A percentile compares a stretch with the other conserved stretches of the same genome.
These are phyloP conservation scores for Lophotriccus pileatus DNA, from an alignment of 2,797 vertebrate species.

Conservation along the genomic window DNA sequence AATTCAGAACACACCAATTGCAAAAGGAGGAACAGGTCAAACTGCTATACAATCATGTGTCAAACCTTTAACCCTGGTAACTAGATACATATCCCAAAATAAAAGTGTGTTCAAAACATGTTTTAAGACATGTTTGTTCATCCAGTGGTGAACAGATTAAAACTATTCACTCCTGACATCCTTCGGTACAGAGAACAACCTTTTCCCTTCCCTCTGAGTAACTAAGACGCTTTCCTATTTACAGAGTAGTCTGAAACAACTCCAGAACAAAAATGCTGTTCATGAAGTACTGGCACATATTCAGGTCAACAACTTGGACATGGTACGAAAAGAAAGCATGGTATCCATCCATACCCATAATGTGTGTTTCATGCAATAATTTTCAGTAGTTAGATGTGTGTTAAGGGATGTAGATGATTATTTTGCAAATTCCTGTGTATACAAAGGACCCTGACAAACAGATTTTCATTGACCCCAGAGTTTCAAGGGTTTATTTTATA, in stretches of 20 bases:
- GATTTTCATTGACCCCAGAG: background rate
- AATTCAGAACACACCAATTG: background rate
- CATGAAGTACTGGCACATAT: background rate
- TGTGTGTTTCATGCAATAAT: background rate
- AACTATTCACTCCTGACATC: background rate
- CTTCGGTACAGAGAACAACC: background rate
- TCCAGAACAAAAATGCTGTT: background rate
- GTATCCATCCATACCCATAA: background rate
- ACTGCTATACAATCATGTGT: background rate
- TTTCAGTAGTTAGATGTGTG: background rate
- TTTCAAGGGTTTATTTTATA: background rate
- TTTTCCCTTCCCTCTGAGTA: background rate
- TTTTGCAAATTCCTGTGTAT: background rate
- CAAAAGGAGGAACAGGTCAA: background rate
- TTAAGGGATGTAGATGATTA: background rate
- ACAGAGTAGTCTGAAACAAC: background rate
- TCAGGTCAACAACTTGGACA: background rate
- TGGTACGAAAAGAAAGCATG: background rate
- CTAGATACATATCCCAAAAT: background rate
- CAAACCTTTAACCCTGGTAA: background rate
- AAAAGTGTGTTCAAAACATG: constrained; percentile 11
- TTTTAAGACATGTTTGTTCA: background rate
- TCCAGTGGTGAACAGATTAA: constrained; percentile 20
- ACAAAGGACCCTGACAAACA: background rate
- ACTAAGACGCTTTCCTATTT: background rate